phyloP scores from a whole-genome alignment of 2,797 vertebrate species.

The Melanotaenia trifasciata region DNA sequence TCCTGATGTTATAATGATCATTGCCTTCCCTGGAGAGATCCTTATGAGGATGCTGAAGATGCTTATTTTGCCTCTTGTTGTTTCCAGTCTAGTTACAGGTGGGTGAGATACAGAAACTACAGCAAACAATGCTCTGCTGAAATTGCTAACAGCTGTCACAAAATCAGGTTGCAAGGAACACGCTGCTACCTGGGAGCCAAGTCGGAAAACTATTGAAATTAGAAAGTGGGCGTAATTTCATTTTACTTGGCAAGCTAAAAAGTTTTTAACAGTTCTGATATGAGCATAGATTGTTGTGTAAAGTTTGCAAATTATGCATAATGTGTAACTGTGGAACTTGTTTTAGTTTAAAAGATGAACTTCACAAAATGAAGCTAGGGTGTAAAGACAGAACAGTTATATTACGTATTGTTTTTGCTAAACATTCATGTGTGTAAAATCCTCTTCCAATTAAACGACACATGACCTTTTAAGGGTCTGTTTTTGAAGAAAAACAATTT shows the following conservation, averaged over 20 bases:
- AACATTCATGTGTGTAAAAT: neutral
- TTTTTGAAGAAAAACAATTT: too few relatives aligned
- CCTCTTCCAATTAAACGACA: too few relatives aligned
- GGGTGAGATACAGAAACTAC: slow-evolving; percentile 43
- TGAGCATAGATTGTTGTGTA: neutral
- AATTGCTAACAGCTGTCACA: slow-evolving; percentile 38
- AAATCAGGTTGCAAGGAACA: slow-evolving; percentile 23
- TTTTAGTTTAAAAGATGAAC: neutral
- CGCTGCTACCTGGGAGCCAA: slow-evolving; percentile 20
- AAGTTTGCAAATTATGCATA: neutral
- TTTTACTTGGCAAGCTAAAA: slow-evolving; percentile 1
- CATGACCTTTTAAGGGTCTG: too few relatives aligned
- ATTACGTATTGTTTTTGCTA: neutral
- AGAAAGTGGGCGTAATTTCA: slow-evolving; percentile 13
- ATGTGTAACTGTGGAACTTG: neutral
- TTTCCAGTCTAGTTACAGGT: slow-evolving; percentile 99
- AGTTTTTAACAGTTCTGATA: neutral
- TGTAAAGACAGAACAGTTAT: neutral
- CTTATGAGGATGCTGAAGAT: slow-evolving; percentile 99
- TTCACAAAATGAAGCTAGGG: neutral
- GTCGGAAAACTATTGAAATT: slow-evolving; percentile 3
- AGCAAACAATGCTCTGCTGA: slow-evolving; percentile 33
- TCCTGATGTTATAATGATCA: slow-evolving; percentile 93
- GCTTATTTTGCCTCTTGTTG: slow-evolving; percentile 96
- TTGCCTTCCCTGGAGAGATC: slow-evolving; percentile 96